Evolutionary conservation across 2,797 vertebrate genomes (phyloP), one percentile per base, ranked within the genome.

Genomic region (Phataginus tricuspis): DNA sequence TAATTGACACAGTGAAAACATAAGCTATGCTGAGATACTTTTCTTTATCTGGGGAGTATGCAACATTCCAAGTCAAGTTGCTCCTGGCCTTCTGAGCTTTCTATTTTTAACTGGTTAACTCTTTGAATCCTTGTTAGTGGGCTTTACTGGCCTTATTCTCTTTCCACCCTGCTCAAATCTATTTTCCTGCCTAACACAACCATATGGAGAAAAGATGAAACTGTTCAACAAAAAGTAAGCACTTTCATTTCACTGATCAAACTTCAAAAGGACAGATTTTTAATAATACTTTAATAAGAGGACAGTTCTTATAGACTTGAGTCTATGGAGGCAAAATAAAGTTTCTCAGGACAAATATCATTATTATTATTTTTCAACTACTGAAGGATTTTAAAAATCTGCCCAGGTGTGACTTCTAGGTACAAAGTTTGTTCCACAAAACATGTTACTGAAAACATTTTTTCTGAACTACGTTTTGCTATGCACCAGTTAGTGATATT

Each of bases 381-480:
- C 80, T 31, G 3, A 92, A 59, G 55, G 27, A 79, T 64, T 79
- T 45, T 6, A 12, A 31, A 88, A 86, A 74, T 79, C 14, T 64
- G 86, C 45, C 37, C 31, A 78, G 69, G 19, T 75, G 25, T 55
- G 42, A 55, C 59, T 63, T 27, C 39, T 11, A 66, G 15, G 19
- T 15, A 16, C 39, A 55, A 74, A 66, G 0, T 79, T 66, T 39
- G 29, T 68, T 83, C 72, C 84, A 66, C 3, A 66, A 88, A 55
- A 45, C 12, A 87, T 23, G 2, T 23, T 29, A 69, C 49, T 86
- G 86, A 90, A 93, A 59, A 37, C 7, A 1, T 57, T 69, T 90
- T 64, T 68, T 61, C 34, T 42, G 42, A 90, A 51, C 84, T 75
- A 42, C n/a, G 69, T 84, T 94, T 84, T 90, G n/a, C 34, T 94